Evolutionary conservation across 2,888 invertebrate genomes (phyloP).

Genomic region (Eupithecia subumbrata): DNA sequence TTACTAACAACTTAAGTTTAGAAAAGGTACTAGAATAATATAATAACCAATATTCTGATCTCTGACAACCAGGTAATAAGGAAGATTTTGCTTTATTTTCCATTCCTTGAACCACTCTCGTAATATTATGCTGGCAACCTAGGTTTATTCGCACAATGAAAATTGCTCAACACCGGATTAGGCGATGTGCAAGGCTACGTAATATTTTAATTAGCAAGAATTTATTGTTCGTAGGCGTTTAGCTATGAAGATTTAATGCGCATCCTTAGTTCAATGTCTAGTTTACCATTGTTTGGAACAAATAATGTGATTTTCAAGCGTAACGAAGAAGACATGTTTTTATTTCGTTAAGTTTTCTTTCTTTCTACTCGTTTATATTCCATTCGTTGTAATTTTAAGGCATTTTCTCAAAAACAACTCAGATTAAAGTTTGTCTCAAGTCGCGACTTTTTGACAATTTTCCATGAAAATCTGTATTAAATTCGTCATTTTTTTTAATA

Average conservation of each 20-base stretch:
- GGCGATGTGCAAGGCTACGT: conserved; percentile 53
- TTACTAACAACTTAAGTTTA: neutral
- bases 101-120: neutral
- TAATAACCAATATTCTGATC: neutral
- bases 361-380: neutral
- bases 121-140: conserved; percentile 14
- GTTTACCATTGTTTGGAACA: conserved; percentile 26
- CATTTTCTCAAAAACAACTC: neutral
- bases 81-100: neutral
- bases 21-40: too few species aligned
- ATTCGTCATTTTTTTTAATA: too few species aligned
- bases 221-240: conserved; percentile 48
- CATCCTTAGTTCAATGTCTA: conserved; percentile 31
- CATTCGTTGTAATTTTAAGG: neutral
- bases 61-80: neutral
- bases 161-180: conserved; percentile 58
- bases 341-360: neutral
- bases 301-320: neutral
- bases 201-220: conserved; percentile 59
- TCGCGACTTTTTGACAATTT: too few species aligned
- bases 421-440: too few species aligned
- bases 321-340: neutral
- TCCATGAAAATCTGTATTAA: too few species aligned
- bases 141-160: conserved; percentile 43
- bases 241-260: conserved; percentile 32